Percentiles rank a stretch among this genome's conserved stretches.
phyloP scores from a whole-genome alignment of 2,797 vertebrate species.

The Orientallactaga sibirica region DNA sequence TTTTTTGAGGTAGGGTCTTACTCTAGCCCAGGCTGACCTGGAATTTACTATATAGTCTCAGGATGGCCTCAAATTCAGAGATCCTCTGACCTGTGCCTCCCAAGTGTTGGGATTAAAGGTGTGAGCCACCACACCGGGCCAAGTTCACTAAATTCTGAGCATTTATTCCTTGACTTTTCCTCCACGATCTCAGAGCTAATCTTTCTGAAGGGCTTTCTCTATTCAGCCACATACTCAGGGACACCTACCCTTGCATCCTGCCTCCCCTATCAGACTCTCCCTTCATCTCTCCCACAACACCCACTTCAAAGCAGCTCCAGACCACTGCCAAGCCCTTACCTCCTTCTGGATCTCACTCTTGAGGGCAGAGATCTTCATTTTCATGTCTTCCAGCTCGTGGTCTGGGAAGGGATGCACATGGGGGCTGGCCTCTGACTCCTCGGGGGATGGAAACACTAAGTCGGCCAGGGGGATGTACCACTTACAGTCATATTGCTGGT shows the following conservation, averaged over 20 bases:
- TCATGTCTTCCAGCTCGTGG: slow-evolving; percentile 98
- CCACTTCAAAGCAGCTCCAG: neutral
- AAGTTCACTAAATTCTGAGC: neutral
- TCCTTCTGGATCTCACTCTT: slow-evolving; percentile 99
- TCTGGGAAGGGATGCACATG: slow-evolving; percentile 96
- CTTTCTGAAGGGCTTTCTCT: neutral
- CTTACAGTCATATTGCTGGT: slow-evolving; percentile 99
- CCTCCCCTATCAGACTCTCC: neutral
- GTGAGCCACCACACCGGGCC: too few species aligned
- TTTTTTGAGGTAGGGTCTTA: too few species aligned
- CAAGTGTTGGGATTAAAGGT: too few species aligned
- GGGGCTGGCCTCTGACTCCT: slow-evolving; percentile 94
- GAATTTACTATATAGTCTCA: too few species aligned
- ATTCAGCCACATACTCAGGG: accelerated
- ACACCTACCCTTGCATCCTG: neutral
- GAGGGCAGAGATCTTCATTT: slow-evolving; percentile 97
- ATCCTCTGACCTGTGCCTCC: too few species aligned
- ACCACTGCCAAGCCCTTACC: slow-evolving; percentile 86
- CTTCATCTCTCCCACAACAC: neutral
- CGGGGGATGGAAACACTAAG: slow-evolving; percentile 95
- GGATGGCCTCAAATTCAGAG: too few species aligned
- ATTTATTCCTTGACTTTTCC: too few species aligned
- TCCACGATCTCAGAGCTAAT: neutral
- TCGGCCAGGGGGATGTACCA: slow-evolving; percentile 98
- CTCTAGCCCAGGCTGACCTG: too few species aligned